phyloP scores from a whole-genome alignment of 1,140 invertebrate genomes.

The Bursaphelenchus mucronatus region DNA sequence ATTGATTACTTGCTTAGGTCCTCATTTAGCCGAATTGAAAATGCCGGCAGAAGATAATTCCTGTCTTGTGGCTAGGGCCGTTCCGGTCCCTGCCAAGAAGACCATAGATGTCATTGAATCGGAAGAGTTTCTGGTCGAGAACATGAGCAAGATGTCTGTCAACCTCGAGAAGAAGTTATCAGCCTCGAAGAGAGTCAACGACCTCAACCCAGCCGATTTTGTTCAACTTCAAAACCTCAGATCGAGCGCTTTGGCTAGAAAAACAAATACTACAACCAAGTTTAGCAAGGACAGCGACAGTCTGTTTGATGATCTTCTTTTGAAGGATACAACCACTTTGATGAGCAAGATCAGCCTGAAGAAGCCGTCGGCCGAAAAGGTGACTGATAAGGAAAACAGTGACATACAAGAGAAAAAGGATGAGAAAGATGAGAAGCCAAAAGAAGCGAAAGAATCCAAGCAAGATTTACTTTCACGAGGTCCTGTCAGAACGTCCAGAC shows the following conservation, averaged over 20 bases:
- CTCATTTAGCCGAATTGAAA: too few species aligned
- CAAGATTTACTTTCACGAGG: conserved; percentile 53
- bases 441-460: conserved; percentile 24
- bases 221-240: conserved; percentile 55
- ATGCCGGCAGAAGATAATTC: too few species aligned
- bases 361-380: conserved; percentile 21
- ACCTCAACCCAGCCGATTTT: conserved; percentile 52
- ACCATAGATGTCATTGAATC: background rate
- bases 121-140: conserved; percentile 1
- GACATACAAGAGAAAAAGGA: conserved; percentile 18
- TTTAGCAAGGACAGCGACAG: conserved; percentile 44
- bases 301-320: conserved; percentile 52
- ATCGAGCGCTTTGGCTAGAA: conserved; percentile 55
- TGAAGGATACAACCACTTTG: conserved; percentile 22
- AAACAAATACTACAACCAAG: conserved; percentile 59
- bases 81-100: conserved; percentile 2
- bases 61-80: too few species aligned
- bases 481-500: conserved; percentile 45
- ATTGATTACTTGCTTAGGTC: too few species aligned
- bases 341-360: conserved; percentile 24
- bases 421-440: conserved; percentile 15
- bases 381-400: conserved; percentile 29
- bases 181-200: conserved; percentile 16
- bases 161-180: background rate
- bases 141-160: conserved; percentile 9